A percentile compares a stretch with the other conserved stretches of the same genome.
These are phyloP conservation scores for Lutjanus argentimaculatus DNA, from an alignment of 2,797 vertebrate species.

Conservation along the genomic window DNA sequence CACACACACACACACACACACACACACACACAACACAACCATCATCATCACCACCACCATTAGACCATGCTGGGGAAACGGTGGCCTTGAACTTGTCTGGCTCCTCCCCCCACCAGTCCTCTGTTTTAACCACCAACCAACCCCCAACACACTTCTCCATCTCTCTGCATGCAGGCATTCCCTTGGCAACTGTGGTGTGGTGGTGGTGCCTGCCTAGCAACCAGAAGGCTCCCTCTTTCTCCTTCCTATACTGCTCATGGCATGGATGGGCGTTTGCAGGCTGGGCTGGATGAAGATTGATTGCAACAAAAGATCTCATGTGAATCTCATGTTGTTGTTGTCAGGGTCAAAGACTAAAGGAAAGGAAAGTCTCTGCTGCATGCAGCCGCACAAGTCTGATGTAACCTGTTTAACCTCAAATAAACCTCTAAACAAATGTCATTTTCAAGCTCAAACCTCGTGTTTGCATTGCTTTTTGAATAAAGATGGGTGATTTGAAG, in stretches of 20 bases:
- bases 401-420: conserved; percentile 13
- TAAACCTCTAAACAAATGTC: background rate
- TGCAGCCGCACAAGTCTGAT: conserved; percentile 3
- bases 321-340: conserved; percentile 33
- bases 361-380: background rate
- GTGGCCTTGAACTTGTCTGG: conserved; percentile 85
- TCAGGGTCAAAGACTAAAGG: background rate
- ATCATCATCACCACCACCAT: conserved; percentile 49
- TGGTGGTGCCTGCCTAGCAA: conserved; percentile 86
- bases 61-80: conserved; percentile 59
- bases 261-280: conserved; percentile 54
- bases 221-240: conserved; percentile 68
- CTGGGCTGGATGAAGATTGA: conserved; percentile 49
- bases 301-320: conserved; percentile 74
- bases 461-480: background rate
- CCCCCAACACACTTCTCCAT: conserved; percentile 75
- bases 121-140: conserved; percentile 76
- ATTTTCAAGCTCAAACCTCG: background rate
- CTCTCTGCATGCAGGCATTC: conserved; percentile 83
- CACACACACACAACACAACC: conserved; percentile 15
- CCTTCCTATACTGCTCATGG: conserved; percentile 59
- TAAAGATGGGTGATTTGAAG: background rate
- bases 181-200: conserved; percentile 85
- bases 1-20: conserved; percentile 28
- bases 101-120: conserved; percentile 74